These are phyloP conservation scores for Sycophaga agraensis DNA, from an alignment of 1,140 invertebrate genomes.

Conservation along the genomic window DNA sequence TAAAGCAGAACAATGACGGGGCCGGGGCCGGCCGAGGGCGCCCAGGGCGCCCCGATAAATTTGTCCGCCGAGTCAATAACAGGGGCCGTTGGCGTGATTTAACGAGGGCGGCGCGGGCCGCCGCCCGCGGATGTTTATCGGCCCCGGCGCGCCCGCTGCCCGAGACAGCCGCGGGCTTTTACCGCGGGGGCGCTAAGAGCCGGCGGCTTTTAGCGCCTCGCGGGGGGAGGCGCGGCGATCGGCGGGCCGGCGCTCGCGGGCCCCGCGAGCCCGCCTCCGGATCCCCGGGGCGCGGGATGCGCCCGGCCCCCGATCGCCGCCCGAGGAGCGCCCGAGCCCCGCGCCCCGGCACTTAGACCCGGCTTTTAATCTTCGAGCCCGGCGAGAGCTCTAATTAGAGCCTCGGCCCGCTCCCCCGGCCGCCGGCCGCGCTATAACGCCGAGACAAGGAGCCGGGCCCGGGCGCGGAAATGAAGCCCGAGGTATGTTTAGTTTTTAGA, in stretches of 20 bases:
- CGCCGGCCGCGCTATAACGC: neutral
- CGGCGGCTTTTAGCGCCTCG: constrained; percentile 56
- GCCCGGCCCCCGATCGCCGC: no score
- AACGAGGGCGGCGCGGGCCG: constrained; percentile 41
- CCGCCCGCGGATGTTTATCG: neutral
- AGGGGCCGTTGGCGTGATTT: constrained; percentile 57
- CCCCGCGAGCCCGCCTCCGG: no score
- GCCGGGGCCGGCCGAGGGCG: constrained; percentile 38
- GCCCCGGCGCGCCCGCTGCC: neutral
- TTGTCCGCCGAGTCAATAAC: constrained; percentile 58
- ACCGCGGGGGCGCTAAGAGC: constrained; percentile 58
- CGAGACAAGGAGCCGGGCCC: neutral
- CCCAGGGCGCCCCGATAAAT: constrained; percentile 50
- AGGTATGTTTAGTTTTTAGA: constrained; percentile 53
- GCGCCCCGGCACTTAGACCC: constrained; percentile 47
- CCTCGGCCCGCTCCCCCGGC: neutral
- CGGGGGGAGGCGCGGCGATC: no score
- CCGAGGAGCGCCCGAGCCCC: no score
- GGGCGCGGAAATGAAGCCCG: constrained; percentile 13
- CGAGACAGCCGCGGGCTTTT: constrained; percentile 46
- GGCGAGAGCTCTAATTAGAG: constrained; percentile 53
- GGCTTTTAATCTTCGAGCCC: constrained; percentile 53
- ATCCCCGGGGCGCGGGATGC: no score
- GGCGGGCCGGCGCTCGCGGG: no score
- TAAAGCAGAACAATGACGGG: constrained; percentile 57